Evolutionary conservation across 2,888 invertebrate species (phyloP).

Genomic region (Chloromyia formosa): DNA sequence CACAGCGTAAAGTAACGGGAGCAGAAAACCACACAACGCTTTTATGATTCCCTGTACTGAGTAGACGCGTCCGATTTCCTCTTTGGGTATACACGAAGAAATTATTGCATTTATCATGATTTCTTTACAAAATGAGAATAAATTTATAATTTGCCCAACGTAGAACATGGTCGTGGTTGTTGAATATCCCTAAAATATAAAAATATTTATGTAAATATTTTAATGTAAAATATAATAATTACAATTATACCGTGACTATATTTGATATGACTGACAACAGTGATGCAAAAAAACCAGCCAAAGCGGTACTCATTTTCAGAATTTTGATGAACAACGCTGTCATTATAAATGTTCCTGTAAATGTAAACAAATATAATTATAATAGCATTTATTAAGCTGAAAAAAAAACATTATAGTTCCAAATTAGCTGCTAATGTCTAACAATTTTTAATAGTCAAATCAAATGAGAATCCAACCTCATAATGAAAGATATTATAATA

Average conservation of each 20-base stretch:
- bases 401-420: too few relatives aligned
- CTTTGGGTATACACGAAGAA: constrained; percentile 22
- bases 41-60: constrained; percentile 28
- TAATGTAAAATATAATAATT: not conserved
- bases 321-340: constrained; percentile 61
- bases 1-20: constrained; percentile 18
- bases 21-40: constrained; percentile 27
- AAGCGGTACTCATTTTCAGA: constrained; percentile 59
- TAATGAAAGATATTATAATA: too few relatives aligned
- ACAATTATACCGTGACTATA: constrained; percentile 9
- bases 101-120: constrained; percentile 40
- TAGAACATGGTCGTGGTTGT: constrained; percentile 28
- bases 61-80: constrained; percentile 35
- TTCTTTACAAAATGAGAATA: constrained; percentile 35
- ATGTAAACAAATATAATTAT: too few relatives aligned
- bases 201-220: not conserved
- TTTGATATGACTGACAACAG: constrained; percentile 19
- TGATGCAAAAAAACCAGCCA: constrained; percentile 26
- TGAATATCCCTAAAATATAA: constrained; percentile 18
- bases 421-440: too few relatives aligned
- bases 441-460: too few relatives aligned
- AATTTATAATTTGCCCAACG: constrained; percentile 22
- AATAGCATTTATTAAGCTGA: too few relatives aligned
- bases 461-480: too few relatives aligned
- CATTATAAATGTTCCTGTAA: constrained; percentile 61